Base-by-base conservation (phyloP, 2,888 invertebrate species). In the Andrena camellia region DNA sequence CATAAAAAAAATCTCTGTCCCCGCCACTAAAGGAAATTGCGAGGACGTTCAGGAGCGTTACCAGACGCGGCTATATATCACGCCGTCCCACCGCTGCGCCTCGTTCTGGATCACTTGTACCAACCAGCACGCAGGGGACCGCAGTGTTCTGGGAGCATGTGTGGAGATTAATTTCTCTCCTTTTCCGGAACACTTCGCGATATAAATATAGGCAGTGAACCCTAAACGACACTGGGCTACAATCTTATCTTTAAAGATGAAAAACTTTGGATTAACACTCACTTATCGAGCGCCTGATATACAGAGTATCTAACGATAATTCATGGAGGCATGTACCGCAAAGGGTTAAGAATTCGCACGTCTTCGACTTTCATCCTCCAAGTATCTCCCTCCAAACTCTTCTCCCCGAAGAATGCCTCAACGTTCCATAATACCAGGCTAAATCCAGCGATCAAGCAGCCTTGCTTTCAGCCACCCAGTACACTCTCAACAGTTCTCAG, bases 11-110 rank as follows among this genome's bases (percentile, higher is more conserved):
- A 87, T 86, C 83, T 79, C 81, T 81, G 87, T 82, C 87, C 83
- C 79, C 72, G 79, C 80, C 80, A 86, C 86, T 85, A 86, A 81
- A 86, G 87, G 69, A 87, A 86, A 87, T 87, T 86, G 86, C 86
- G 83, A 80, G 78, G 75, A 71, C 79, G 81, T 82, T 86, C 83
- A 79, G 81, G 59, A n/a, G 42, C 74, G 86, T 60, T 78, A 84
- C 78, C 77, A 81, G 83, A 85, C 80, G 75, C 76, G 78, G 66
- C 78, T 77, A 84, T 87, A 87, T 73, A 87, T 87, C 85, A 83
- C 75, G 66, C 35, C 70, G 66, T 59, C 75, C 77, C 78, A 71
- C 74, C 72, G 62, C 63, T 66, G 23, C 31, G 23, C 23, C 81
- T 23, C 79, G 81, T 84, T 85, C 81, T 76, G 81, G 72, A 69